phyloP scores from a whole-genome alignment of 1,140 invertebrate species.

The Megalopta genalis region DNA sequence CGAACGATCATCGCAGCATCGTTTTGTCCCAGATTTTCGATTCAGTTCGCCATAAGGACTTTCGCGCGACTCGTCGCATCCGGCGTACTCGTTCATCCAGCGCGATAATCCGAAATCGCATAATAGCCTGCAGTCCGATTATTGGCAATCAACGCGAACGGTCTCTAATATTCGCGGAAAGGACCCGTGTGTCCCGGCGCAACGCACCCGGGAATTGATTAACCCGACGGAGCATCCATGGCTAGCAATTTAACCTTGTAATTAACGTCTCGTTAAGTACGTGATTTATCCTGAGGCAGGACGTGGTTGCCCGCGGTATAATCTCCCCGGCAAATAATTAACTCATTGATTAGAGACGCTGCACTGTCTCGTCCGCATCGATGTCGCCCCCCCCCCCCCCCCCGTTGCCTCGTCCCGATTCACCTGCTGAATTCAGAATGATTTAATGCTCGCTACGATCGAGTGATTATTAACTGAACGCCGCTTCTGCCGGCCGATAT shows the following conservation, averaged over 20 bases:
- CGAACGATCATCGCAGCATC: too few species aligned
- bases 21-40: too few species aligned
- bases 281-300: constrained; percentile 21
- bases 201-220: constrained; percentile 53
- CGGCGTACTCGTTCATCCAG: too few species aligned
- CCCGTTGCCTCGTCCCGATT: neutral
- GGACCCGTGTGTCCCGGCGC: constrained; percentile 27
- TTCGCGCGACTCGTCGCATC: too few species aligned
- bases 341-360: constrained; percentile 21
- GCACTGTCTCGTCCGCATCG: neutral
- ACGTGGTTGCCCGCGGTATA: constrained; percentile 11
- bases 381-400: neutral
- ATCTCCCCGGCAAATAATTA: constrained; percentile 46
- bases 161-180: constrained; percentile 37
- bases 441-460: neutral
- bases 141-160: neutral
- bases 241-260: constrained; percentile 36
- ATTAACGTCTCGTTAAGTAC: constrained; percentile 51
- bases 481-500: neutral
- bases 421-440: neutral
- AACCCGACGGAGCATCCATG: neutral
- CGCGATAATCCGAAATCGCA: too few species aligned
- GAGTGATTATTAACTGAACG: neutral
- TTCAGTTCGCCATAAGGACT: too few species aligned
- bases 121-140: neutral